phyloP scores from a whole-genome alignment of 2,888 invertebrate species.

The Lepidochitona cinerea region DNA sequence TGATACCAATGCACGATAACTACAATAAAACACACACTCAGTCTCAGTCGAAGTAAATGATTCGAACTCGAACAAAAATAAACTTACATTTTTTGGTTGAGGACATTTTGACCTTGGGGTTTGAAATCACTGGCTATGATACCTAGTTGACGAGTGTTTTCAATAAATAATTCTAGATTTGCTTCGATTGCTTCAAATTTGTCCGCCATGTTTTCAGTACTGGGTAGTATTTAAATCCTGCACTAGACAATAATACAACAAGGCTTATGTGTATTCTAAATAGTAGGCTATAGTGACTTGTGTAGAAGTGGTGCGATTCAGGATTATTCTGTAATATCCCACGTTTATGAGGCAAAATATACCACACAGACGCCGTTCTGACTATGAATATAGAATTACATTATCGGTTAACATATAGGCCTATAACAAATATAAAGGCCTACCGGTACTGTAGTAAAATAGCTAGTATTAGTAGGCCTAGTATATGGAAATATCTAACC shows the following conservation, averaged over 20 bases:
- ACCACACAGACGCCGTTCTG: too few species aligned
- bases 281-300: too few species aligned
- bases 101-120: conserved; percentile 95
- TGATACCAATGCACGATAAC: background rate
- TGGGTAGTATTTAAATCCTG: background rate
- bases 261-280: background rate
- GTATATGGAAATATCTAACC: too few species aligned
- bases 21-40: background rate
- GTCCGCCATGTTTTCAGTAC: conserved; percentile 77
- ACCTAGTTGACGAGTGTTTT: conserved; percentile 98
- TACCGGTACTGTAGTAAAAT: too few species aligned
- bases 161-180: conserved; percentile 95
- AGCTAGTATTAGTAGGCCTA: too few species aligned
- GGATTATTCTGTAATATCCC: too few species aligned
- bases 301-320: too few species aligned
- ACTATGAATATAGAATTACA: too few species aligned
- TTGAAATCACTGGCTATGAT: conserved; percentile 99
- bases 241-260: too few species aligned
- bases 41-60: background rate
- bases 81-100: conserved; percentile 96
- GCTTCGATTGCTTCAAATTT: conserved; percentile 93
- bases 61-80: background rate
- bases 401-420: too few species aligned
- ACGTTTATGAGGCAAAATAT: too few species aligned
- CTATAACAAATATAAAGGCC: too few species aligned